A percentile compares a stretch with the other conserved stretches of the same genome.
phyloP scores from a whole-genome alignment of 2,888 invertebrate genomes.

The Acrobasis repandana region DNA sequence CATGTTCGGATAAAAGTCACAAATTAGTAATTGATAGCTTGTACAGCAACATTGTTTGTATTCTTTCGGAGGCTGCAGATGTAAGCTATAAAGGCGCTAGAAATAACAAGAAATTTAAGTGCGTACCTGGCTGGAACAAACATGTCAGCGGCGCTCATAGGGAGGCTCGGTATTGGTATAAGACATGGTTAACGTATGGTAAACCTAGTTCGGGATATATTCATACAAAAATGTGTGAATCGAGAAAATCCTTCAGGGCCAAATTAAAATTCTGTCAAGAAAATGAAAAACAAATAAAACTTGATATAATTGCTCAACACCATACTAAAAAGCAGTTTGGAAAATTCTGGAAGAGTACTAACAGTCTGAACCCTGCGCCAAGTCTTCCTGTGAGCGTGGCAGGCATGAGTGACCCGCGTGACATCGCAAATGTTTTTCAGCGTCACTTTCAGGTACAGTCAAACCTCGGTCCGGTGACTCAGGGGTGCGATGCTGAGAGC shows the following conservation, averaged over 20 bases:
- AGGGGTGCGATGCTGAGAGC: not conserved
- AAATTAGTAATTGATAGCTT: too few relatives aligned
- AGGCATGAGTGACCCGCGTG: constrained; percentile 15
- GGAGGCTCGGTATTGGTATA: not conserved
- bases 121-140: constrained; percentile 6
- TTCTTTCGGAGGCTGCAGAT: constrained; percentile 5
- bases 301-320: constrained; percentile 18
- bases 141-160: constrained; percentile 4
- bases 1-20: too few relatives aligned
- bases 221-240: constrained; percentile 1
- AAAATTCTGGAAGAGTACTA: constrained; percentile 26
- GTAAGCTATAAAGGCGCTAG: constrained; percentile 5
- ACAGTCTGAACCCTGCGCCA: constrained; percentile 14
- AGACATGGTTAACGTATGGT: constrained; percentile 3
- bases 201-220: not conserved
- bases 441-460: constrained; percentile 6
- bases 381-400: constrained; percentile 24
- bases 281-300: constrained; percentile 24
- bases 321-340: constrained; percentile 20
- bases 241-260: constrained; percentile 12
- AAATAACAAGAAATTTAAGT: constrained; percentile 5
- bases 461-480: not conserved
- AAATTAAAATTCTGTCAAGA: constrained; percentile 21
- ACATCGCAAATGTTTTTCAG: constrained; percentile 21
- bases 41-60: too few relatives aligned